Percentiles rank a stretch among this genome's conserved stretches.
phyloP scores from a whole-genome alignment of 2,888 invertebrate species.

The Ametastegia equiseti region DNA sequence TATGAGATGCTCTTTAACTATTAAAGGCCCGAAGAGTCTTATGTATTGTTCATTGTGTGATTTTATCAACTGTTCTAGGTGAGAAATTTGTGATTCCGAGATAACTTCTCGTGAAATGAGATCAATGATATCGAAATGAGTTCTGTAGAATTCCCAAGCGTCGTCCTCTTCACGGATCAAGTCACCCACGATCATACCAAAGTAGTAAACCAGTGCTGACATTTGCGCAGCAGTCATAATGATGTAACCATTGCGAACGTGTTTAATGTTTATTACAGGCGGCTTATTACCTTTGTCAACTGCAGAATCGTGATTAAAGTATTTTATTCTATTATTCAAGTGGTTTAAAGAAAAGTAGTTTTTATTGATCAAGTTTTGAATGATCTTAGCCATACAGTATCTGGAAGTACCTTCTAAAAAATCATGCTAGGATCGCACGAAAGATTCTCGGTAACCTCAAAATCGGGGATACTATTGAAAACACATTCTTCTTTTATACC shows the following conservation, averaged over 20 bases:
- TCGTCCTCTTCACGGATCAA: neutral
- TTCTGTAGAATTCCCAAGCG: neutral
- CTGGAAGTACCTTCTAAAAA: constrained; percentile 60
- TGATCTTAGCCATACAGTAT: constrained; percentile 63
- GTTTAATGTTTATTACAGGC: neutral
- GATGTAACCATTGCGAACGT: neutral
- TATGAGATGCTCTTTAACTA: neutral
- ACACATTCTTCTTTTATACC: too few species aligned
- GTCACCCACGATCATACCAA: neutral
- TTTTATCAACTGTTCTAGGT: neutral
- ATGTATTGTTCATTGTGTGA: neutral
- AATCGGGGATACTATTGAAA: too few species aligned
- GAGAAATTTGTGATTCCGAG: neutral
- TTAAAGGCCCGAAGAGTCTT: neutral
- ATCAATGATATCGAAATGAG: constrained; percentile 3
- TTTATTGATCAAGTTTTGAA: constrained; percentile 52
- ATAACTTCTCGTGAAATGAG: neutral
- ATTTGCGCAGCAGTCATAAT: constrained; percentile 8
- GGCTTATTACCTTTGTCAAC: constrained; percentile 11
- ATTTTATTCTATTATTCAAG: neutral
- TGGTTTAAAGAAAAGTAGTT: neutral
- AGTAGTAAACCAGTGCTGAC: neutral
- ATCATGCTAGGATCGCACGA: constrained; percentile 67
- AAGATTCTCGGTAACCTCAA: constrained; percentile 63
- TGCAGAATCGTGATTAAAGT: neutral